phyloP scores from a whole-genome alignment of 2,113 vertebrate genomes.

The Calidris pugnax region DNA sequence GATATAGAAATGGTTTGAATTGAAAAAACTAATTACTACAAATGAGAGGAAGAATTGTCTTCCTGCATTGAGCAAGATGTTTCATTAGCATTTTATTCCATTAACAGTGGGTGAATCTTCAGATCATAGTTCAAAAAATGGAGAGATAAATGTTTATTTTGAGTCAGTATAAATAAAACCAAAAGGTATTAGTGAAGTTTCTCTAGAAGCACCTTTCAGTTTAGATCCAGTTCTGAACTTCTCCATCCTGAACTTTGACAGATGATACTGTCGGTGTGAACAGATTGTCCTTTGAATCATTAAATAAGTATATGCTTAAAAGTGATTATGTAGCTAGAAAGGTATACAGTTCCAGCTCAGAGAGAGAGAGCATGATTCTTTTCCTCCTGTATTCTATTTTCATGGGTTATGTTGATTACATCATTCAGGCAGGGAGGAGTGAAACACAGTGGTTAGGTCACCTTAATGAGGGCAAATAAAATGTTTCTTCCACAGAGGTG shows the following conservation, averaged over 20 bases:
- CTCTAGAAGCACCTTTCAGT: not conserved
- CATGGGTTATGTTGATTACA: not conserved
- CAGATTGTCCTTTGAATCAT: not conserved
- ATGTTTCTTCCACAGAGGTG: constrained; percentile 64
- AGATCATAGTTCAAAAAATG: not conserved
- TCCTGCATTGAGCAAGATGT: not conserved
- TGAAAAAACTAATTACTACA: not conserved
- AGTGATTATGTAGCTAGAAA: not conserved
- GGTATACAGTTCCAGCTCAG: not conserved
- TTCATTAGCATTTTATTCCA: not conserved
- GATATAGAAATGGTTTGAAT: not conserved
- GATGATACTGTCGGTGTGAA: not conserved
- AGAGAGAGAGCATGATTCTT: not conserved
- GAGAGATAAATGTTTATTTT: not conserved
- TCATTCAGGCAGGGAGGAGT: constrained; percentile 23
- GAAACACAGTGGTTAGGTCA: constrained; percentile 60
- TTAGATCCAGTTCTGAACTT: not conserved
- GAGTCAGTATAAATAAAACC: not conserved
- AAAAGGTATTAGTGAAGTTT: not conserved
- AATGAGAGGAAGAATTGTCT: not conserved
- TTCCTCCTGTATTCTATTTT: not conserved
- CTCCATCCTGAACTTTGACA: not conserved
- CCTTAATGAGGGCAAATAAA: constrained; percentile 73
- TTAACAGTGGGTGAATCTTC: not conserved
- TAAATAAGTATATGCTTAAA: not conserved